Base-by-base conservation (phyloP, 2,888 invertebrate genomes). In the Neoaliturus tenellus region DNA sequence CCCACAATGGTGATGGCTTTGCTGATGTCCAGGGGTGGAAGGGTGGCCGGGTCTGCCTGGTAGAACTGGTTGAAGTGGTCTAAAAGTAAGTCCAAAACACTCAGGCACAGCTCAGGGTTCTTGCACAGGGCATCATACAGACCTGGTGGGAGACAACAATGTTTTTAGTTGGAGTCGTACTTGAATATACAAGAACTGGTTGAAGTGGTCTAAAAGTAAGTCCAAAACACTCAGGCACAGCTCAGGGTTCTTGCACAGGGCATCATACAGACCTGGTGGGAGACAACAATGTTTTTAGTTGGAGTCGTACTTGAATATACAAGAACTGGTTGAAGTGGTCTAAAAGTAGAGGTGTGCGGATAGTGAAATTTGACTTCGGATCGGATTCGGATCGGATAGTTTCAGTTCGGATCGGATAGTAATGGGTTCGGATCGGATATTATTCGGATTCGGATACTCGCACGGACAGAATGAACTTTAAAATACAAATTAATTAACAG, bases 151-250 rank as follows among this genome's bases (percentile, higher is more conserved):
- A n/a, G n/a, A n/a, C n/a, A n/a, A n/a, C n/a, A n/a, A n/a, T n/a
- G n/a, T n/a, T n/a, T n/a, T n/a, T n/a, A n/a, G n/a, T n/a, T n/a
- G n/a, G n/a, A 23, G 69, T 85, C 86, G 44, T 83, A 80, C 14
- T 85, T 69, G 28, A 85, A 71, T 10, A 85, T 90, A 81, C 93
- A 91, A 90, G 87, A 93, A 95, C 69, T 92, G 91, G 84, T 89
- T 90, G 51, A 95, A 91, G 85, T 95, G 95, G n/a, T 93, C 92
- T 86, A 93, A 91, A 8, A 96, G 89, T 87, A 95, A 90, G 86
- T 95, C 95, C 73, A 95, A 89, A 4, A 95, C 92, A 0, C 93
- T 91, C 80, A 93, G 93, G 82, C 93, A 92, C 0, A 96, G 90
- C 44, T 93, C 93, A 0, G 93, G 91, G 91, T 96, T 96, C 81